phyloP scores from a whole-genome alignment of 1,140 invertebrate species.

The Berghia stephanieae region DNA sequence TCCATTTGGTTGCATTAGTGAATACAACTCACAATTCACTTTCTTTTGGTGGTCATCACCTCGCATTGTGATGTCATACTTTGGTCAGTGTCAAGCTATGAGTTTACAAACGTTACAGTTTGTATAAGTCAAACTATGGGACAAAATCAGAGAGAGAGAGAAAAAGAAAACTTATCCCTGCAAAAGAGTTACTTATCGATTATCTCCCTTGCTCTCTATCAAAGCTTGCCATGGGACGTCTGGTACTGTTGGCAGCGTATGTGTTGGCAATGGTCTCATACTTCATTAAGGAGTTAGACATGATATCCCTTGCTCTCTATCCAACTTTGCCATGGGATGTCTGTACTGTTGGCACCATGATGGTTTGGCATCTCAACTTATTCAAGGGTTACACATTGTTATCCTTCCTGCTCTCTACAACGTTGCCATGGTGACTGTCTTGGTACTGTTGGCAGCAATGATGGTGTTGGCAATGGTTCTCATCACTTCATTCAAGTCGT shows the following conservation, averaged over 20 bases:
- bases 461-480: constrained; percentile 54
- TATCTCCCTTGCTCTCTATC: neutral
- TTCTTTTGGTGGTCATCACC: too few species aligned
- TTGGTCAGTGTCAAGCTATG: too few species aligned
- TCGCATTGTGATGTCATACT: too few species aligned
- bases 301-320: neutral
- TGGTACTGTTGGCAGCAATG: constrained; percentile 38
- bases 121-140: too few species aligned
- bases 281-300: neutral
- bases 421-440: constrained; percentile 42
- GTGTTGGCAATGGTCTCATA: neutral
- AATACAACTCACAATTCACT: too few species aligned
- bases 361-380: neutral
- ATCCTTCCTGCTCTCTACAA: constrained; percentile 24
- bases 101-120: too few species aligned
- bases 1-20: too few species aligned
- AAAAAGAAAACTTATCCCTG: too few species aligned
- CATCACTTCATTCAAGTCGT: constrained; percentile 50
- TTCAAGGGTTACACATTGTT: constrained; percentile 27
- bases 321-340: neutral
- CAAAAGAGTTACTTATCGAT: too few species aligned
- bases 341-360: neutral
- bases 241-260: neutral
- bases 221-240: neutral
- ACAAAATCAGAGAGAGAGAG: too few species aligned